Conservation (phyloP, 2,113 vertebrate genomes). For the Chlorodrepanis virens region DNA sequence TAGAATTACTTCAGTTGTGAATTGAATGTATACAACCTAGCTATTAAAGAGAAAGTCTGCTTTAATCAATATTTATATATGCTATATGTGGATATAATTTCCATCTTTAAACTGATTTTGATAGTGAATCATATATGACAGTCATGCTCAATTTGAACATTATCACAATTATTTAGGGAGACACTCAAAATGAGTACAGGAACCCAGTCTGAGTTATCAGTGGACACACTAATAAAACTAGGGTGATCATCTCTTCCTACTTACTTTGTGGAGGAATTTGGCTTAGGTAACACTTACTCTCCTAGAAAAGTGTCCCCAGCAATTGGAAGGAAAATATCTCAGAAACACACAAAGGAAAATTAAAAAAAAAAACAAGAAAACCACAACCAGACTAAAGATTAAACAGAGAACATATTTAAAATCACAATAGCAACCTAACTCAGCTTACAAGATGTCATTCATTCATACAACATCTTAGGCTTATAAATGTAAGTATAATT, state of each 20-base stretch:
- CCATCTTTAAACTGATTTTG: neutral
- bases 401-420: neutral
- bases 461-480: neutral
- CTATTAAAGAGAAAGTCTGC: neutral
- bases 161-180: neutral
- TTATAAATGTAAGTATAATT: neutral
- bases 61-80: neutral
- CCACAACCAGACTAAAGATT: neutral
- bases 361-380: fast-evolving
- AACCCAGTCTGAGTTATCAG: neutral
- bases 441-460: neutral
- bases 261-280: neutral
- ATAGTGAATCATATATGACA: neutral
- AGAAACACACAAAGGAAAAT: neutral
- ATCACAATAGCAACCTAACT: neutral
- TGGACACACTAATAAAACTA: neutral
- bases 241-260: neutral
- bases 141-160: neutral
- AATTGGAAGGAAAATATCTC: neutral
- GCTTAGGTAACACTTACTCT: neutral
- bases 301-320: neutral
- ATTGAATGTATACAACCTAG: fast-evolving
- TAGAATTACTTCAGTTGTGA: neutral
- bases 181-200: neutral
- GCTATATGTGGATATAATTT: neutral